Evolutionary conservation across 2,797 vertebrate genomes (phyloP).

Genomic region (Potorous gilbertii): DNA sequence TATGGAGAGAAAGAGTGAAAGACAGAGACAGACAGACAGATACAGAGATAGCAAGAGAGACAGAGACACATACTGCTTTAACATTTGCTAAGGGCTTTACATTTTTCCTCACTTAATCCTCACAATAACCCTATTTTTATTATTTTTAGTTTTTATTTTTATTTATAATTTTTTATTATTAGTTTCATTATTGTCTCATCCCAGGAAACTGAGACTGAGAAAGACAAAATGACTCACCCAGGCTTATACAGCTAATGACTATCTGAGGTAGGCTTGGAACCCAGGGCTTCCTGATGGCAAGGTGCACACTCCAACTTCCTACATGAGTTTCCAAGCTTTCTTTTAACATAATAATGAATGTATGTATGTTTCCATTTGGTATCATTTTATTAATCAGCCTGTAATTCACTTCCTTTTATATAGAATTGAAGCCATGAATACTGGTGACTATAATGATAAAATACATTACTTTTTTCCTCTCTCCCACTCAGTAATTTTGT

Average conservation of each 20-base stretch:
- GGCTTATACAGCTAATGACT: background rate
- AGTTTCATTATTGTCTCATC: too few relatives aligned
- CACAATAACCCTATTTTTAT: background rate
- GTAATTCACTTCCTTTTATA: background rate
- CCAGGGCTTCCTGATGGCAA: background rate
- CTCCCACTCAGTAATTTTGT: background rate
- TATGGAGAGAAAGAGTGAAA: background rate
- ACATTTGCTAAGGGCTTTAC: background rate
- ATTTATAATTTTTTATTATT: too few relatives aligned
- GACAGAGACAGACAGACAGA: too few relatives aligned
- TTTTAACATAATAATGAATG: background rate
- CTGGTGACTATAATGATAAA: background rate
- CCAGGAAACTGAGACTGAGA: background rate
- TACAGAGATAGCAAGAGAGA: too few relatives aligned
- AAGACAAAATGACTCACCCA: background rate
- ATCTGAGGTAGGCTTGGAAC: background rate
- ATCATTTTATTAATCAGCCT: background rate
- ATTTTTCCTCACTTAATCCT: background rate
- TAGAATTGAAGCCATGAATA: background rate
- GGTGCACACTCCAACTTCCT: background rate
- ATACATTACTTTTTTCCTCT: background rate
- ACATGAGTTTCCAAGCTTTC: background rate
- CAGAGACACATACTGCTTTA: background rate
- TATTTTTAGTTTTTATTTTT: too few relatives aligned
- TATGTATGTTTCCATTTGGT: background rate